These are phyloP conservation scores for Solenopsis fugax DNA, from an alignment of 1,140 invertebrate species.

Conservation along the genomic window DNA sequence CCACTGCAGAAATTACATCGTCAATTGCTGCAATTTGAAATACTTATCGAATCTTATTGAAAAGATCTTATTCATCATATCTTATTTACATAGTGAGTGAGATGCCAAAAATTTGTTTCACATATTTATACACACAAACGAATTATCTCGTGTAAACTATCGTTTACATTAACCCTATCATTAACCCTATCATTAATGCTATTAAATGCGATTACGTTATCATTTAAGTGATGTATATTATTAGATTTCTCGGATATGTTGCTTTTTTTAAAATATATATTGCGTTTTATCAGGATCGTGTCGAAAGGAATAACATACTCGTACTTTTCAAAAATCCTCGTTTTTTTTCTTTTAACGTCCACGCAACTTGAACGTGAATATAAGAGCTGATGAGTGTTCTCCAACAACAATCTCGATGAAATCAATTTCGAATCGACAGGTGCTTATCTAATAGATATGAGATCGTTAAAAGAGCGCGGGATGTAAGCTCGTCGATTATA, in stretches of 20 bases:
- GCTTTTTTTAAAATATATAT: background rate
- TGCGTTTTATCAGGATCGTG: background rate
- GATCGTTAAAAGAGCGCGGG: background rate
- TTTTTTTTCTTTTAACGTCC: background rate
- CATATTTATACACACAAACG: background rate
- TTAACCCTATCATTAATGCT: background rate
- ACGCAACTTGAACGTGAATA: background rate
- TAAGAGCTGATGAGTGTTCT: background rate
- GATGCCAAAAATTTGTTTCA: background rate
- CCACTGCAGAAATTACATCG: background rate
- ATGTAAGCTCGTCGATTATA: background rate
- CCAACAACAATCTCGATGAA: background rate
- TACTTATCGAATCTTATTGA: background rate
- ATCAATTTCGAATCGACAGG: background rate
- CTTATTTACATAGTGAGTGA: background rate
- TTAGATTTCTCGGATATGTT: background rate
- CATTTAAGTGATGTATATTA: conserved; percentile 10
- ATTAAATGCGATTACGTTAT: conserved; percentile 20
- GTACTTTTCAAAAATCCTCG: background rate
- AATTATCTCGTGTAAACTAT: conserved; percentile 23
- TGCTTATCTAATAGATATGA: conserved; percentile 27
- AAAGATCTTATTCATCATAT: conserved; percentile 2
- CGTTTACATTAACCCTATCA: background rate
- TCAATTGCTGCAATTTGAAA: background rate
- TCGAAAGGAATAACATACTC: background rate